A percentile compares a stretch with the other conserved stretches of the same genome.
These are phyloP conservation scores for Proterorhinus semilunaris DNA, from an alignment of 2,113 vertebrate species.

Conservation along the genomic window DNA sequence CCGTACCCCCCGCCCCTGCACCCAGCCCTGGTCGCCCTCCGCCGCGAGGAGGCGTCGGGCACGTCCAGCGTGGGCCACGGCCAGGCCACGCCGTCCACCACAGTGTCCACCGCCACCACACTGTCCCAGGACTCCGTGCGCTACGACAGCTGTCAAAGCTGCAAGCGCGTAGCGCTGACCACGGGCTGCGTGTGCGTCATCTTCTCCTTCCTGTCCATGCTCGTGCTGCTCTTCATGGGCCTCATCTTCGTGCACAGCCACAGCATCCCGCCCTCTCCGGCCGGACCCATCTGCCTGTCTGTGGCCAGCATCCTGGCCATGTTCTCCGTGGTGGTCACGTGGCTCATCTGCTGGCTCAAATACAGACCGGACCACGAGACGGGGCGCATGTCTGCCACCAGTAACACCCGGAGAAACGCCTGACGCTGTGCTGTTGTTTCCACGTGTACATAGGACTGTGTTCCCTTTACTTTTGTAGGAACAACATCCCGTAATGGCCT, in stretches of 20 bases:
- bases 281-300: conserved; percentile 88
- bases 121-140: conserved; percentile 80
- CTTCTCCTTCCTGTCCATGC: conserved; percentile 92
- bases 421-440: conserved; percentile 44
- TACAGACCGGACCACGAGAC: conserved; percentile 85
- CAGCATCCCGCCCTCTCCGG: conserved; percentile 83
- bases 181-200: conserved; percentile 92
- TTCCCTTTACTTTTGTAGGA: conserved; percentile 62
- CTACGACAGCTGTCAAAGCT: conserved; percentile 88
- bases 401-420: conserved; percentile 76
- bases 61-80: conserved; percentile 57
- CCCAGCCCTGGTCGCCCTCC: conserved; percentile 75
- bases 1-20: conserved; percentile 76
- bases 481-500: conserved; percentile 60
- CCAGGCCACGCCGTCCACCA: conserved; percentile 68
- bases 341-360: conserved; percentile 92
- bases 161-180: conserved; percentile 87
- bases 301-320: conserved; percentile 92
- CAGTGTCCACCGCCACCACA: conserved; percentile 84
- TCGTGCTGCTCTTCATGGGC: conserved; percentile 91
- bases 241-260: conserved; percentile 93
- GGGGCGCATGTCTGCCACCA: conserved; percentile 65
- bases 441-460: conserved; percentile 46
- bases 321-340: conserved; percentile 91
- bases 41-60: conserved; percentile 72